Conservation (phyloP, 1,140 invertebrate genomes). For the Philotrypesis tridentata region DNA sequence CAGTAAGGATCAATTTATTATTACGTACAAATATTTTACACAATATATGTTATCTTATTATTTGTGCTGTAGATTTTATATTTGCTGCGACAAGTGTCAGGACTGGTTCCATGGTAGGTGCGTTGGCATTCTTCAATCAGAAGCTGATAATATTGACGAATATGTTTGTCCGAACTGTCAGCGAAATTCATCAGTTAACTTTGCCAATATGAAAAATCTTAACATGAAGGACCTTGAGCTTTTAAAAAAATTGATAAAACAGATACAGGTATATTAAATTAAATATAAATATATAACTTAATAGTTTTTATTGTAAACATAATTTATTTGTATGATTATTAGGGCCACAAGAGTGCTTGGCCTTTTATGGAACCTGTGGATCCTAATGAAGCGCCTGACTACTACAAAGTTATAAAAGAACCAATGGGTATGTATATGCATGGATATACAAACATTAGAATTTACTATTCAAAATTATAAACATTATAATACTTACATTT, state of each 20-base stretch:
- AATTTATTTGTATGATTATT: constrained; percentile 57
- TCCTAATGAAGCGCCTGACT: constrained; percentile 95
- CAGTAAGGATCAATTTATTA: constrained; percentile 81
- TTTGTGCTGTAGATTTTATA: constrained; percentile 85
- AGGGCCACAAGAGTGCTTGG: constrained; percentile 94
- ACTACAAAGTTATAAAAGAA: constrained; percentile 98
- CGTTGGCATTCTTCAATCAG: constrained; percentile 95
- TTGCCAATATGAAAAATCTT: constrained; percentile 92
- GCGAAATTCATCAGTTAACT: constrained; percentile 89
- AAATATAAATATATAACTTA: neutral
- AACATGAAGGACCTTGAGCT: constrained; percentile 87
- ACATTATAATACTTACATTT: constrained; percentile 57
- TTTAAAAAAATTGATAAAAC: constrained; percentile 89
- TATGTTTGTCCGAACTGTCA: constrained; percentile 98
- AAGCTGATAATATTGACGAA: constrained; percentile 95
- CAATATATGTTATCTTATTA: neutral
- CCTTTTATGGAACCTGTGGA: constrained; percentile 98
- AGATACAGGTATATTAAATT: constrained; percentile 83
- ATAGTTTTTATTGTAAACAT: constrained; percentile 34
- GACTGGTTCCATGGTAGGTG: constrained; percentile 99
- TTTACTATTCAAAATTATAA: constrained; percentile 35
- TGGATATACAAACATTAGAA: neutral
- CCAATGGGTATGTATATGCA: constrained; percentile 94
- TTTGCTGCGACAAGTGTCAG: constrained; percentile 98
- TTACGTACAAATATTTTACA: neutral